phyloP scores from a whole-genome alignment of 2,797 vertebrate genomes.

The Molossus molossus region DNA sequence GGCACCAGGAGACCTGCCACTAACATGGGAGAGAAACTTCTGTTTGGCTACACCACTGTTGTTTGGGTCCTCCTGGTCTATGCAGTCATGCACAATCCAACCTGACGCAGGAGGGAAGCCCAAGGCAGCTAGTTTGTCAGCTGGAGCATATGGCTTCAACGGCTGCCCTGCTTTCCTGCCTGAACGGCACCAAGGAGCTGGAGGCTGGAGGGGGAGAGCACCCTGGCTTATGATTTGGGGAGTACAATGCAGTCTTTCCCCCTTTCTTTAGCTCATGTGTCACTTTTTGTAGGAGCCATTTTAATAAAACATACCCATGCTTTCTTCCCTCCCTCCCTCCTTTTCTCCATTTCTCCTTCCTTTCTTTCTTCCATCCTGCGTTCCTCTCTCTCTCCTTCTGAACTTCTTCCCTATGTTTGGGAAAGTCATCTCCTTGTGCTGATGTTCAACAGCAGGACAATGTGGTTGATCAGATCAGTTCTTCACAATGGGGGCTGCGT shows the following conservation, averaged over 20 bases:
- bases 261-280: background rate
- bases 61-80: background rate
- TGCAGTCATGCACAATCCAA: background rate
- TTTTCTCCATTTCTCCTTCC: rapidly evolving
- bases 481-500: background rate
- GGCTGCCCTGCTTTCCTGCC: background rate
- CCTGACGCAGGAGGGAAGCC: background rate
- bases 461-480: background rate
- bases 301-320: background rate
- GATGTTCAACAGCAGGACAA: background rate
- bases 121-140: background rate
- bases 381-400: background rate
- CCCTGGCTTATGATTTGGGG: background rate
- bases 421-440: background rate
- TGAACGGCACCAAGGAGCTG: background rate
- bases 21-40: background rate
- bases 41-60: background rate
- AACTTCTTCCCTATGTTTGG: background rate
- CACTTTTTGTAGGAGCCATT: background rate
- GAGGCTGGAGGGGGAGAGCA: too few species aligned
- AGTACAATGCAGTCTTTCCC: background rate
- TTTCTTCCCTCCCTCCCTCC: rapidly evolving
- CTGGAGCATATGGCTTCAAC: rapidly evolving
- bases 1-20: background rate
- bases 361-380: too few species aligned